Evolutionary conservation across 2,797 vertebrate genomes (phyloP).

Genomic region (Benthosema pterotum): DNA sequence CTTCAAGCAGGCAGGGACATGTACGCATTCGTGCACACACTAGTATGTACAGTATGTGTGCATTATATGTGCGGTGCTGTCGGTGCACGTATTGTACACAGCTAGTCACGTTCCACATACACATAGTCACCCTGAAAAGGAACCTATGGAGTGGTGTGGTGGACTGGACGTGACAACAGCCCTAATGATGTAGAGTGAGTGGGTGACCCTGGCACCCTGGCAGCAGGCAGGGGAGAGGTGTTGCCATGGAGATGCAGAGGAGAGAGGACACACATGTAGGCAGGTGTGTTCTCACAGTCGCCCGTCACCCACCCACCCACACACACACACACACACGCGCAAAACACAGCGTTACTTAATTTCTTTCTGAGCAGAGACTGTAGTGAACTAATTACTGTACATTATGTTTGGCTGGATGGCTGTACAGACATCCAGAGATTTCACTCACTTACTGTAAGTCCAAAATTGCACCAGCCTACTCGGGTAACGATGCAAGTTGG

Average conservation of each 20-base stretch:
- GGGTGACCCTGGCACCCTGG: slow-evolving; percentile 72
- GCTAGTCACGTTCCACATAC: slow-evolving; percentile 5
- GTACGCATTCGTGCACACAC: too few species aligned
- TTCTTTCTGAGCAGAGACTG: too few species aligned
- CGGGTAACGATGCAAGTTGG: too few species aligned
- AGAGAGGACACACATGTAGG: slow-evolving; percentile 46
- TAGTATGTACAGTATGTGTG: too few species aligned
- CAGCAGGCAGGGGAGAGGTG: slow-evolving; percentile 62
- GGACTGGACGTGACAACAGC: slow-evolving; percentile 64
- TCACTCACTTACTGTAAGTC: too few species aligned
- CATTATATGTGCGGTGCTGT: background rate
- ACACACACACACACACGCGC: slow-evolving; percentile 8
- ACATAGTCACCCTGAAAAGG: slow-evolving; percentile 40
- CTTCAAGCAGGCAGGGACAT: too few species aligned
- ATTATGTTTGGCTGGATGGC: too few species aligned
- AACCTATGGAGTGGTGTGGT: slow-evolving; percentile 57
- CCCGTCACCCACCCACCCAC: too few species aligned
- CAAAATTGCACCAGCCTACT: too few species aligned
- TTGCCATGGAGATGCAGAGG: slow-evolving; percentile 66
- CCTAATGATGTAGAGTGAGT: slow-evolving; percentile 71
- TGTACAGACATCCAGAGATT: too few species aligned
- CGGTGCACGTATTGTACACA: slow-evolving; percentile 5
- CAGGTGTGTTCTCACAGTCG: slow-evolving; percentile 54
- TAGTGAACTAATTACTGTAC: too few species aligned
- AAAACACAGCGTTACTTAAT: too few species aligned